Evolutionary conservation across 2,113 vertebrate species (phyloP).

Genomic region (Percina caprodes): DNA sequence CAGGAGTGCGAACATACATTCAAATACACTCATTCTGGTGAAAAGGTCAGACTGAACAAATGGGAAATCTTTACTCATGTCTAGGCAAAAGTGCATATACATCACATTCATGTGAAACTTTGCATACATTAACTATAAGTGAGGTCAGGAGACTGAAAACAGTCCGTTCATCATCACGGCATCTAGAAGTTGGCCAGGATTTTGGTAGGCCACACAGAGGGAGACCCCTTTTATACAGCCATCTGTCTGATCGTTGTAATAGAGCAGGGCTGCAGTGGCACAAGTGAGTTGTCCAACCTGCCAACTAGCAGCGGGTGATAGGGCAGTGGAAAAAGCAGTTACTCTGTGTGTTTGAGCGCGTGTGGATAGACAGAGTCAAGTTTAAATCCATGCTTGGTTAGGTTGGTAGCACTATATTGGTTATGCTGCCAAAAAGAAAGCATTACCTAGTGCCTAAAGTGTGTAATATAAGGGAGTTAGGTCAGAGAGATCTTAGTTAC

Average conservation of each 20-base stretch:
- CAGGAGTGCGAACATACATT: slow-evolving; percentile 51
- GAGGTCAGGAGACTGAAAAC: slow-evolving; percentile 59
- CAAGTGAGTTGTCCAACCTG: slow-evolving; percentile 54
- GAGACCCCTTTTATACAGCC: slow-evolving; percentile 50
- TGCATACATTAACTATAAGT: slow-evolving; percentile 53
- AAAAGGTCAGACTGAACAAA: slow-evolving; percentile 64
- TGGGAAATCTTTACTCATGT: slow-evolving; percentile 71
- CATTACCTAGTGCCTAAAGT: neutral
- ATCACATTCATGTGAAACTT: slow-evolving; percentile 54
- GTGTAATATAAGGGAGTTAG: neutral
- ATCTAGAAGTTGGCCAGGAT: slow-evolving; percentile 35
- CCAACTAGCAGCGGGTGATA: slow-evolving; percentile 42
- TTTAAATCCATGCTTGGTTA: slow-evolving; percentile 3
- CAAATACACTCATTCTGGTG: slow-evolving; percentile 45
- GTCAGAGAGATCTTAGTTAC: slow-evolving; percentile 2
- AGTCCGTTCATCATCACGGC: slow-evolving; percentile 10
- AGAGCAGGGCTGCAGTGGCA: slow-evolving; percentile 54
- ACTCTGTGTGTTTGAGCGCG: slow-evolving; percentile 45
- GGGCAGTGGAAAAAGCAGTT: slow-evolving; percentile 55
- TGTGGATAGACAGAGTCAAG: slow-evolving; percentile 1
- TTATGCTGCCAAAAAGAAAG: slow-evolving; percentile 22
- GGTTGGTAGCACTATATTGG: slow-evolving; percentile 3
- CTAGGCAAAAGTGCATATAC: slow-evolving; percentile 59
- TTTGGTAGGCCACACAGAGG: slow-evolving; percentile 57
- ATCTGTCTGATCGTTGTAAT: slow-evolving; percentile 59